Base-by-base conservation (phyloP, 2,113 vertebrate genomes). In the Machaerirhynchus nigripectus region DNA sequence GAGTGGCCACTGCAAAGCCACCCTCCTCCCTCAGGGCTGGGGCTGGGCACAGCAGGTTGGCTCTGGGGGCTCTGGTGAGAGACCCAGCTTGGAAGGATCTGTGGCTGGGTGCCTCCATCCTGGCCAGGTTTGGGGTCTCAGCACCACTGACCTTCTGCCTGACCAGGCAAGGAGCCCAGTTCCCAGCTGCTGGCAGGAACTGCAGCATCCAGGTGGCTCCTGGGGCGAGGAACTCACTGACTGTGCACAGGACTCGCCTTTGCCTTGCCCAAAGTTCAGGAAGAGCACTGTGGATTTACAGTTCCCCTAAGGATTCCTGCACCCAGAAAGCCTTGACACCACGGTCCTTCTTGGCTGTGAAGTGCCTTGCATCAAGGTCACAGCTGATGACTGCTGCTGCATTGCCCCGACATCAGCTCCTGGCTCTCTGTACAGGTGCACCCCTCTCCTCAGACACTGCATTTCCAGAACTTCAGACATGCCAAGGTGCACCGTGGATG, bases 181-280 rank as follows among this genome's bases (percentile, higher is more conserved):
- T 67, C 53, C 73, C 35, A 15, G 17, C 14, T 59, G 46, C 52
- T 26, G 15, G 64, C 73, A 84, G 56, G 50, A 61, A 17, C 0
- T 65, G n/a, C 60, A 74, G 59, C 7, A 10, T 5, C 50, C 65
- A 6, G 6, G 2, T 30, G 56, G 33, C 30, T 79, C 30, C 47
- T 17, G 30, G 60, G 49, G 15, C 67, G 18, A 23, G 30, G n/a
- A 47, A 42, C 24, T 57, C 13, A 0, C 19, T 60, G 40, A 11
- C 19, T 1, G 0, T 6, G 37, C 20, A 5, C 53, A 44, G 42
- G 53, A 47, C 6, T 76, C 0, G 0, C 18, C 39, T 79, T 64
- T 14, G 4, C 15, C 19, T 33, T 39, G 55, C 49, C 23, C 44
- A n/a, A 10, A 71, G 46, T 1, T n/a, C 10, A 15, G 7, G 11